Evolutionary conservation across 2,888 invertebrate species (phyloP), one percentile per base, ranked within the genome.

Genomic region (Lymantria dispar): DNA sequence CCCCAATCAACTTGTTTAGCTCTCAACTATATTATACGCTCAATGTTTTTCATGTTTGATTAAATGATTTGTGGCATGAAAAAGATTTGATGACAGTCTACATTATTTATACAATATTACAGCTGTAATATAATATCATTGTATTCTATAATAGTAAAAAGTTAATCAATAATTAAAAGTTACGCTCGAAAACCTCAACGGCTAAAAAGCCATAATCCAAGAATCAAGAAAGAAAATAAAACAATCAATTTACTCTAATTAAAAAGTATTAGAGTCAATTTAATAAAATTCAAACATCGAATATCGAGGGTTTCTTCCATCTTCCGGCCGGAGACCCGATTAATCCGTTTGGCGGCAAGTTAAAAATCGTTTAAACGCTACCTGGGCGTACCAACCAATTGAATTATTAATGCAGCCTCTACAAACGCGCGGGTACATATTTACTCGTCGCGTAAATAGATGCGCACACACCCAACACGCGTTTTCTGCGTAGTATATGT

Each of bases 391-490:
- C 81, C 81, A 74, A 80, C 86, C 88, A 87, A 90, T 90, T 90
- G 91, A 90, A 91, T 91, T 90, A 91, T 91, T 90, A 91, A 91
- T 90, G 88, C 87, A 87, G 87, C 87, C 90, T 89, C 89, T 87
- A 83, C 88, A 87, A 88, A 87, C 88, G 81, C 83, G 80, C 83
- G 81, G 78, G 87, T 87, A 90, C 89, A 90, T 91, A 91, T 91
- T 90, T 91, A 91, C 90, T 80, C 88, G 87, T 72, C 83, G 72
- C 87, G 90, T 91, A 91, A 91, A 91, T 90, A 91, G 90, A 90
- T 90, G 89, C 89, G 90, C 90, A 91, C 88, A 91, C 89, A 90
- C 73, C 83, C 82, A 87, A 87, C 88, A 90, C 88, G 89, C 91
- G 90, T 82, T 82, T 85, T 87, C 70, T 72, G 72, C 49, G 52